Percentiles rank a stretch among this genome's conserved stretches.
Conservation (phyloP, 2,113 vertebrate genomes). For the Eulemur macaco region DNA sequence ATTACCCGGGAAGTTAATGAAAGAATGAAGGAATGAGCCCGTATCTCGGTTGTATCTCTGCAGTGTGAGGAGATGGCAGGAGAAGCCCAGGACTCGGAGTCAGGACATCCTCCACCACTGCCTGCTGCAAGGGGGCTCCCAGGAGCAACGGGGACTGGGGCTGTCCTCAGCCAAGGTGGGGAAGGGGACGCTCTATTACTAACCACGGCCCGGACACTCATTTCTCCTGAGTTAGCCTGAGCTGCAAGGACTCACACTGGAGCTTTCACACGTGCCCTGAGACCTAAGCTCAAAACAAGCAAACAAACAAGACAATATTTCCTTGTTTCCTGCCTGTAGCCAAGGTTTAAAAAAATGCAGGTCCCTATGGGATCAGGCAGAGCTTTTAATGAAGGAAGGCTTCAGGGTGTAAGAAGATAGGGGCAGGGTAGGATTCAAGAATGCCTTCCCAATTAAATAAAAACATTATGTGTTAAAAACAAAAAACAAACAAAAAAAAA, state of each 20-base stretch:
- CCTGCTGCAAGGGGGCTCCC: background rate
- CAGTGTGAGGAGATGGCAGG: background rate
- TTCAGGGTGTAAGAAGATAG: background rate
- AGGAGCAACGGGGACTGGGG: rapidly evolving
- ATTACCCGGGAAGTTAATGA: background rate
- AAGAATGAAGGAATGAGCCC: background rate
- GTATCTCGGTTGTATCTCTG: background rate
- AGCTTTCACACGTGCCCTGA: background rate
- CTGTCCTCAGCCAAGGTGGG: background rate
- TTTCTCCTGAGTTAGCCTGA: background rate
- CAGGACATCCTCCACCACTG: too few species aligned
- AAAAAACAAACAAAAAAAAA: background rate
- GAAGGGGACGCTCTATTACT: background rate
- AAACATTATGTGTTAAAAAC: too few species aligned
- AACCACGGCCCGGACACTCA: rapidly evolving
- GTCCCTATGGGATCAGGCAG: background rate
- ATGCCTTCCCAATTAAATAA: background rate
- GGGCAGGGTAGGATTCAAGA: background rate
- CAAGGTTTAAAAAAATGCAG: background rate
- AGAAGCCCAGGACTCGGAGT: background rate
- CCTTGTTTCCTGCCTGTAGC: background rate
- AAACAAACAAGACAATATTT: background rate
- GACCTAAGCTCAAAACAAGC: background rate
- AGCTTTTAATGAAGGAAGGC: background rate
- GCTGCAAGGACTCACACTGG: background rate